Evolutionary conservation across 2,113 vertebrate species (phyloP).

Genomic region (Delphinapterus leucas): DNA sequence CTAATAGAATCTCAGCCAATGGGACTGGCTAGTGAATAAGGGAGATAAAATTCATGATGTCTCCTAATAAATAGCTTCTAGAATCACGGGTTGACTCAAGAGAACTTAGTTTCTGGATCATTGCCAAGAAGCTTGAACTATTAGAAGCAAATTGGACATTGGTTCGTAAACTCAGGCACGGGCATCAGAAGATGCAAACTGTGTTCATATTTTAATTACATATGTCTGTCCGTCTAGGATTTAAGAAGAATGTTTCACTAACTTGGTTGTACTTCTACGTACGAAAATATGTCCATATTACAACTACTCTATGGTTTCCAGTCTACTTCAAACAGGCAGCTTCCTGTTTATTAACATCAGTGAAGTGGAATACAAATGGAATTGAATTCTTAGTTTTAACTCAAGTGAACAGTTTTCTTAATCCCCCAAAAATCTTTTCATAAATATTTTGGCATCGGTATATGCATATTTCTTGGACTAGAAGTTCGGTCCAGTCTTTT

Average conservation of each 20-base stretch:
- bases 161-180: neutral
- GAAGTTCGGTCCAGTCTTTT: neutral
- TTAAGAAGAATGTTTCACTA: neutral
- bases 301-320: neutral
- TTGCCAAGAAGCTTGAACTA: neutral
- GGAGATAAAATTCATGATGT: neutral
- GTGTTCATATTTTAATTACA: neutral
- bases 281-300: neutral
- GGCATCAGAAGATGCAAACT: neutral
- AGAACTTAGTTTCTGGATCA: neutral
- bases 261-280: neutral
- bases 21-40: neutral
- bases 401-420: neutral
- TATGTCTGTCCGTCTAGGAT: neutral
- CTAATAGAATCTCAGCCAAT: neutral
- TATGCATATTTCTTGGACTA: neutral
- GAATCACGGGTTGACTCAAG: neutral
- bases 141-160: neutral
- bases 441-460: neutral
- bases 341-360: neutral
- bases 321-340: neutral
- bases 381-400: neutral
- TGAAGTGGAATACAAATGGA: neutral
- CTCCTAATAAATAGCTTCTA: neutral
- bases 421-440: neutral